Evolutionary conservation across 2,888 invertebrate species (phyloP).

Genomic region (Platynereis dumerilii): DNA sequence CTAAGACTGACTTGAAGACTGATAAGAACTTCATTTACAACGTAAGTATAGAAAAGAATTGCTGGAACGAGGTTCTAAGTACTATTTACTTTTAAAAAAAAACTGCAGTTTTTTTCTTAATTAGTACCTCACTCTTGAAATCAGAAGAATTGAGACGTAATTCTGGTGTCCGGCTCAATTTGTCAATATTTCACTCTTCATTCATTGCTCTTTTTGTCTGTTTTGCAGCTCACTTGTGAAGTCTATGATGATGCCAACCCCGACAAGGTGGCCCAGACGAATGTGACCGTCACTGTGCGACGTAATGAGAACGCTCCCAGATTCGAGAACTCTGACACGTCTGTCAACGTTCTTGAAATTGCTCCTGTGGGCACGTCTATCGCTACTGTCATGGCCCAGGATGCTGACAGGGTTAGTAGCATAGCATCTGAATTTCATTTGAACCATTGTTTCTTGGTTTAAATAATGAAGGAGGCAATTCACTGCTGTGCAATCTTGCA

Average conservation of each 20-base stretch:
- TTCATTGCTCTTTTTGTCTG: too few species aligned
- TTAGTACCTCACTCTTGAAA: too few species aligned
- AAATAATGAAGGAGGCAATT: too few species aligned
- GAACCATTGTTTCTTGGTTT: too few species aligned
- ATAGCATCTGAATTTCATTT: background rate
- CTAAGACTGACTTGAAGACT: constrained; percentile 35
- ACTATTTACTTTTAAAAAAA: too few species aligned
- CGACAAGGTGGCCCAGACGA: constrained; percentile 23
- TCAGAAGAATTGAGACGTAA: too few species aligned
- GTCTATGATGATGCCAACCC: constrained; percentile 38
- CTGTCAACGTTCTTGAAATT: constrained; percentile 39
- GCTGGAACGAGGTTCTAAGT: too few species aligned
- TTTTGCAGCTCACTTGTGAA: constrained; percentile 30
- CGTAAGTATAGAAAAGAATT: constrained; percentile 35
- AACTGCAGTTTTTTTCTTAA: too few species aligned
- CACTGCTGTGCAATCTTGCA: too few species aligned
- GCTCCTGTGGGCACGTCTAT: constrained; percentile 37
- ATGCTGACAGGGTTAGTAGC: constrained; percentile 45
- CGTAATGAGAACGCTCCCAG: constrained; percentile 33
- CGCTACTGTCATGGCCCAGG: constrained; percentile 39
- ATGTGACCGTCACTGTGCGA: constrained; percentile 34
- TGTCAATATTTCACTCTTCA: too few species aligned
- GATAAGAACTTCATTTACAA: constrained; percentile 37
- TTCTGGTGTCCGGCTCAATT: too few species aligned
- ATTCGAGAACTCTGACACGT: constrained; percentile 39